These are phyloP conservation scores for Dinomys branickii DNA, from an alignment of 2,113 vertebrate genomes.

Conservation along the genomic window DNA sequence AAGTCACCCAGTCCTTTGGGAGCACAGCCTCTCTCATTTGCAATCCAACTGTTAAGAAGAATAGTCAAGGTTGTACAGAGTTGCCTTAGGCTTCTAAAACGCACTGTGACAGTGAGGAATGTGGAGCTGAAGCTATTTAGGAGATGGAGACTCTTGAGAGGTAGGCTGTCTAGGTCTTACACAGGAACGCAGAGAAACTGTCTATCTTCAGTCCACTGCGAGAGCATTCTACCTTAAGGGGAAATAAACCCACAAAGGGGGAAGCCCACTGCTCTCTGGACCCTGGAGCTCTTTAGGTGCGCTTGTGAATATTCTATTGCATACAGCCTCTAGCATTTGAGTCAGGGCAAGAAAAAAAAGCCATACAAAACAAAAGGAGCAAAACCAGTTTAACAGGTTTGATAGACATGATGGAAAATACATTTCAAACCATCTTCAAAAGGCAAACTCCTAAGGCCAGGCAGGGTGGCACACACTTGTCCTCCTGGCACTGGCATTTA, in stretches of 20 bases:
- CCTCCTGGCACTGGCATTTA: background rate
- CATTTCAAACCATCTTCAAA: slow-evolving; percentile 49
- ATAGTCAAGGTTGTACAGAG: background rate
- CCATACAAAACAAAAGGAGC: background rate
- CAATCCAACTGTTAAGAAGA: background rate
- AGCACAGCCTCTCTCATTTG: background rate
- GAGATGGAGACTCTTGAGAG: background rate
- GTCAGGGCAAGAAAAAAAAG: background rate
- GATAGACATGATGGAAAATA: slow-evolving; percentile 29
- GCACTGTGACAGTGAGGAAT: background rate
- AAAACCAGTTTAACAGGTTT: slow-evolving; percentile 33
- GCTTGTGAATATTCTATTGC: slow-evolving; percentile 28
- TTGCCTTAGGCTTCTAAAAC: slow-evolving; percentile 13
- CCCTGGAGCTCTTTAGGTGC: background rate
- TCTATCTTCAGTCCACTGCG: background rate
- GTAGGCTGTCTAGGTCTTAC: background rate
- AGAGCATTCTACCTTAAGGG: background rate
- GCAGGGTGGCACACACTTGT: background rate
- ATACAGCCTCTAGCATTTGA: slow-evolving; percentile 31
- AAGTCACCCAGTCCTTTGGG: background rate
- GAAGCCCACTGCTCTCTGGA: background rate
- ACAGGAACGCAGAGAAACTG: background rate
- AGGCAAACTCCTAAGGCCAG: background rate
- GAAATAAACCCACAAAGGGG: background rate
- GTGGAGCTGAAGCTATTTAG: background rate